Evolutionary conservation across 1,140 invertebrate genomes (phyloP).

Genomic region (Drosophila ananassae): DNA sequence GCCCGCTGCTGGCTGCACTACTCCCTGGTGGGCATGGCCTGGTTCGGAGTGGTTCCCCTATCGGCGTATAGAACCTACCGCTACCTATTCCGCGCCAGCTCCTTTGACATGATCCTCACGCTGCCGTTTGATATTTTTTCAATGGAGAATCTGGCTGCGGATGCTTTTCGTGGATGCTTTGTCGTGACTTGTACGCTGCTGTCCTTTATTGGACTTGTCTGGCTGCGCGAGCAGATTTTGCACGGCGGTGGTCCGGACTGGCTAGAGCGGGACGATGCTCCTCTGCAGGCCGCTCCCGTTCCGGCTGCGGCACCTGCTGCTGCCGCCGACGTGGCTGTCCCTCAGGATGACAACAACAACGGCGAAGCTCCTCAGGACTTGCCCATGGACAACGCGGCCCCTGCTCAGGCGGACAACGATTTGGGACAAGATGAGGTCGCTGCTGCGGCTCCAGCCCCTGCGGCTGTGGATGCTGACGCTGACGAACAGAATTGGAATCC

Average conservation of each 20-base stretch:
- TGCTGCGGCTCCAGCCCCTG: slow-evolving; percentile 12
- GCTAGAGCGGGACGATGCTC: slow-evolving; percentile 90
- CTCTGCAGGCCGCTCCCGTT: slow-evolving; percentile 72
- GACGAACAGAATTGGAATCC: slow-evolving; percentile 99
- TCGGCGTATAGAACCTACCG: slow-evolving; percentile 98
- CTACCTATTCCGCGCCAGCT: slow-evolving; percentile 95
- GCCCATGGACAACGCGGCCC: slow-evolving; percentile 67
- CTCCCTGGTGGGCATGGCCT: slow-evolving; percentile 96
- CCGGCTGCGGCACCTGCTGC: slow-evolving; percentile 77
- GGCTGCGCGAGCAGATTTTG: slow-evolving; percentile 98
- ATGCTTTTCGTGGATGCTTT: slow-evolving; percentile 98
- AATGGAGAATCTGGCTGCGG: slow-evolving; percentile 95
- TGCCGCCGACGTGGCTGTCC: slow-evolving; percentile 79
- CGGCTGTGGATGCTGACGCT: slow-evolving; percentile 68
- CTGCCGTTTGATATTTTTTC: slow-evolving; percentile 96
- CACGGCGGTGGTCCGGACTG: slow-evolving; percentile 98
- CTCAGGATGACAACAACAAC: slow-evolving; percentile 79
- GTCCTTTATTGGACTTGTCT: slow-evolving; percentile 98
- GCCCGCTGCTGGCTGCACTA: slow-evolving; percentile 98
- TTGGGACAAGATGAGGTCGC: slow-evolving; percentile 24
- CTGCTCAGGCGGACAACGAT: slow-evolving; percentile 61
- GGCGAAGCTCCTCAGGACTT: slow-evolving; percentile 53
- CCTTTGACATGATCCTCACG: slow-evolving; percentile 92
- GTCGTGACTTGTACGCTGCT: slow-evolving; percentile 98
- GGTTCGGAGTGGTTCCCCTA: slow-evolving; percentile 98